These are phyloP conservation scores for Empis livida DNA, from an alignment of 2,888 invertebrate species.

Conservation along the genomic window DNA sequence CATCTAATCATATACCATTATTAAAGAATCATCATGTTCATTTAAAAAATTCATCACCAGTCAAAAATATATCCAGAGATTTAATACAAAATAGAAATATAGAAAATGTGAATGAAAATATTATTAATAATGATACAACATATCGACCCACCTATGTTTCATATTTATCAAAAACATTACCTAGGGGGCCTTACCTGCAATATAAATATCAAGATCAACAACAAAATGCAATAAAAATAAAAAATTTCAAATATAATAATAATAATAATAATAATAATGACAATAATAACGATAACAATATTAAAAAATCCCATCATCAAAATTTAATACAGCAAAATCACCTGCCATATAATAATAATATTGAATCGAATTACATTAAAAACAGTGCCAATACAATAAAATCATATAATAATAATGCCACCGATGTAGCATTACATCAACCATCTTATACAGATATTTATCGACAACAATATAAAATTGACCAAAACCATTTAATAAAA, in stretches of 20 bases:
- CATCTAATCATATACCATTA: too few species aligned
- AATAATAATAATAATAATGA: conserved; percentile 3
- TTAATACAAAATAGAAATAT: background rate
- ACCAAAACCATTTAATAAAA: too few species aligned
- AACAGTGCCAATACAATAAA: background rate
- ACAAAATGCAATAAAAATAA: conserved; percentile 1
- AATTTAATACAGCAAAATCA: background rate
- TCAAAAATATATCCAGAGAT: background rate
- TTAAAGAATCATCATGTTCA: too few species aligned
- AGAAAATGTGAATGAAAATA: background rate
- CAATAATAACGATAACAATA: conserved; percentile 1
- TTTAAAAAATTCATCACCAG: background rate
- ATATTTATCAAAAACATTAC: conserved; percentile 16
- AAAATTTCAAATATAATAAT: background rate
- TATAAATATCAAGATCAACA: conserved; percentile 17
- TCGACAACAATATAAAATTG: too few species aligned
- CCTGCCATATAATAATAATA: too few species aligned
- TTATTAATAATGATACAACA: conserved; percentile 4
- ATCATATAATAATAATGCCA: background rate
- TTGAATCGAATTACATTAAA: background rate
- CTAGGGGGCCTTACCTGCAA: conserved; percentile 20
- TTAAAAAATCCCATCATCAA: background rate
- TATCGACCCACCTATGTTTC: conserved; percentile 18
- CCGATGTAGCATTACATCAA: too few species aligned
- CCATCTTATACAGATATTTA: too few species aligned